Evolutionary conservation across 2,797 vertebrate species (phyloP), one percentile per base, ranked within the genome.

Genomic region (Mastacembelus armatus): DNA sequence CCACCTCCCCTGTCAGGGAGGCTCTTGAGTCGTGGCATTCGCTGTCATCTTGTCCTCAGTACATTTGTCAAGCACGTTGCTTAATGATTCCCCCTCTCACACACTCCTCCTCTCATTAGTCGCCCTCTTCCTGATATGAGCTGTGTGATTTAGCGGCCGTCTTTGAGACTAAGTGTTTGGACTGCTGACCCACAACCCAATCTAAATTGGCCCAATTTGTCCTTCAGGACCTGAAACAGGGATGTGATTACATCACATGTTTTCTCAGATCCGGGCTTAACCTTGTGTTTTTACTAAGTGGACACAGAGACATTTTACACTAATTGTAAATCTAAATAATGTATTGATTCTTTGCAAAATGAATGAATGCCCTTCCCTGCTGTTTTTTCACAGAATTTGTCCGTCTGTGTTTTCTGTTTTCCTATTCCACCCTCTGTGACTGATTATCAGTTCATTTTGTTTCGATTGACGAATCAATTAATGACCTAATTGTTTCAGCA

Each of bases 21-120:
- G 24, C 58, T 63, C 35, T 33, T 62, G 24, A 49, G 66, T 42
- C 54, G 12, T 56, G 69, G n/a, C 68, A 69, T 63, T 69, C 36
- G 52, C 76, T 58, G 78, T 84, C 86, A 66, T 76, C 80, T 69
- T 8, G 64, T 85, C 74, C 45, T 68, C 69, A 66, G 68, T 85
- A 32, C 75, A 83, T 90, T 80, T 76, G 68, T 86, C 67, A 70
- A 81, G 69, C 67, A 40, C 70, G 81, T 65, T 55, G 49, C 63
- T 71, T 85, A 85, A 82, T 89, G 80, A 79, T 74, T 70, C 67
- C 54, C 36, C 12, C 51, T 15, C 72, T 57, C 44, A 55, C 63
- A 47, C 52, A 48, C 50, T 48, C 50, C 45, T 45, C 40, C 44
- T 55, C 62, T 80, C 70, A 38, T 71, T 74, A 57, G 39, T 78